Conservation (phyloP, 2,797 vertebrate genomes). For the Astyanax mexicanus region DNA sequence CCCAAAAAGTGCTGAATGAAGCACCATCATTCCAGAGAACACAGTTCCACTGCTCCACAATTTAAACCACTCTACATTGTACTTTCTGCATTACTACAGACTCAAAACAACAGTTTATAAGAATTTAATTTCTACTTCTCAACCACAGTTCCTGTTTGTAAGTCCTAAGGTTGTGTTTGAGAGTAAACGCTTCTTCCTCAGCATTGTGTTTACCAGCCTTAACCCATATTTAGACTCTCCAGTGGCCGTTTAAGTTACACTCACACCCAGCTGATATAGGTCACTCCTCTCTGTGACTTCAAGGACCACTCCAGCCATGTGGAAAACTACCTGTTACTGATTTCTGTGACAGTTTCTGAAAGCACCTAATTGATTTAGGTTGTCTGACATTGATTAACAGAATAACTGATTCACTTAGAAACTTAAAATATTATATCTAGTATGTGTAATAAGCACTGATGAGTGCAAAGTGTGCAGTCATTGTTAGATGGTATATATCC, state of each 20-base stretch:
- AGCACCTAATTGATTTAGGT: neutral
- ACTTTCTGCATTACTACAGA: neutral
- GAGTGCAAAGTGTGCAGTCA: neutral
- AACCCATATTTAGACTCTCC: conserved; percentile 7
- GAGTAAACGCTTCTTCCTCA: neutral
- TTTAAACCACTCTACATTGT: too few relatives aligned
- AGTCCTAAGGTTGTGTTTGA: neutral
- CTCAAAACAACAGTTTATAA: neutral
- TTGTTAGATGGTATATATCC: too few relatives aligned
- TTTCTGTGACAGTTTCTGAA: neutral
- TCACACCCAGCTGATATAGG: neutral
- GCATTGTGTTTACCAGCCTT: neutral
- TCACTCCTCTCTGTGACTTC: neutral
- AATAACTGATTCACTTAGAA: neutral
- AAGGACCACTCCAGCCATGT: neutral
- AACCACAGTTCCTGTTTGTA: conserved; percentile 4
- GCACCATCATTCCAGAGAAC: too few relatives aligned
- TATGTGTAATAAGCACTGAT: neutral
- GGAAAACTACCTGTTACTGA: neutral
- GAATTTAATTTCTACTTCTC: neutral
- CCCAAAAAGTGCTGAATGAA: too few relatives aligned
- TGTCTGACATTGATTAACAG: neutral
- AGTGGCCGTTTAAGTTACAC: neutral
- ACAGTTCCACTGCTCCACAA: too few relatives aligned
- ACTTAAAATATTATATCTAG: too few relatives aligned